Percentiles rank a stretch among this genome's conserved stretches.
Evolutionary conservation across 1,140 invertebrate species (phyloP).

Genomic region (Eciton burchellii): DNA sequence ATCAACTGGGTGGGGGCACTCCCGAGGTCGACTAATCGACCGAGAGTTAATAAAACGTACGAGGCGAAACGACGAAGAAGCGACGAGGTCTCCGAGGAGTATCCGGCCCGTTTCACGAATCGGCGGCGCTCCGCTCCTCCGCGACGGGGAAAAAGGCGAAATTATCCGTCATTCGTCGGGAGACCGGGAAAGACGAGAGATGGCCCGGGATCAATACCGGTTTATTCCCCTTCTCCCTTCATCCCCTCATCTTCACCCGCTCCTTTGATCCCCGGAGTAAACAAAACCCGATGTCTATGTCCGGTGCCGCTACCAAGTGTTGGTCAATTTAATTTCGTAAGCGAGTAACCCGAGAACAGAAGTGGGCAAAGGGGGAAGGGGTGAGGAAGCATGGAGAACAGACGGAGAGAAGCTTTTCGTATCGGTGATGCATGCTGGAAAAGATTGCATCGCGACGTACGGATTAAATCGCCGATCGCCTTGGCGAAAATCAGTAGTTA

Average conservation of each 20-base stretch:
- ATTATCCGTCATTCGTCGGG: slow-evolving; percentile 72
- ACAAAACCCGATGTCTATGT: slow-evolving; percentile 70
- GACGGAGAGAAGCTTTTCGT: slow-evolving; percentile 71
- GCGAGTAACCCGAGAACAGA: not conserved
- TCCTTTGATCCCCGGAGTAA: slow-evolving; percentile 58
- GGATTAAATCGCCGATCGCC: too few species aligned
- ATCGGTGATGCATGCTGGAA: slow-evolving; percentile 69
- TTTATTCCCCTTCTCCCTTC: not conserved
- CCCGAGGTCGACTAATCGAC: slow-evolving; percentile 69
- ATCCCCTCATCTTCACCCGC: too few species aligned
- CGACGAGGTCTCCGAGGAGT: slow-evolving; percentile 62
- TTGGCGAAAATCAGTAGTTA: too few species aligned
- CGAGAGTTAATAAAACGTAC: slow-evolving; percentile 72
- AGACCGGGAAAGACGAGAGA: slow-evolving; percentile 50
- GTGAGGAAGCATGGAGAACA: slow-evolving; percentile 58
- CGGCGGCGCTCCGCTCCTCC: slow-evolving; percentile 29
- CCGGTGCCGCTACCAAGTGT: slow-evolving; percentile 66
- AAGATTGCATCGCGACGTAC: slow-evolving; percentile 74
- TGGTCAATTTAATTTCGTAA: slow-evolving; percentile 65
- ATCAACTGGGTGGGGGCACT: slow-evolving; percentile 56
- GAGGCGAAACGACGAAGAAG: slow-evolving; percentile 66
- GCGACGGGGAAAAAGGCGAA: slow-evolving; percentile 59
- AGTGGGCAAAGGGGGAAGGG: slow-evolving; percentile 45
- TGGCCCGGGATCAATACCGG: slow-evolving; percentile 69
- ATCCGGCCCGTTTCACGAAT: slow-evolving; percentile 36